Evolutionary conservation across 2,888 invertebrate species (phyloP).

Genomic region (Bursaphelenchus okinawaensis): DNA sequence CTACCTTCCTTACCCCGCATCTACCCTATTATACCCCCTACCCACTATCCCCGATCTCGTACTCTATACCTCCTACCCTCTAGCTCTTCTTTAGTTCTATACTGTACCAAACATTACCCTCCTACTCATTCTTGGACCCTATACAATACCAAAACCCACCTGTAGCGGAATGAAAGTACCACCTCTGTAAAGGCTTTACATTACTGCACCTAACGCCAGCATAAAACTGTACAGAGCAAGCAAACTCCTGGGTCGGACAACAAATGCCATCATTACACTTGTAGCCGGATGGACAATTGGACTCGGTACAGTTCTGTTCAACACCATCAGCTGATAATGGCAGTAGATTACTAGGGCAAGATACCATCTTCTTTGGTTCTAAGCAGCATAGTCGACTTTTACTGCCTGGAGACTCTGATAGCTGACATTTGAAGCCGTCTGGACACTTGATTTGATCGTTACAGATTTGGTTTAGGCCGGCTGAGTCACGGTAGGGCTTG

Average conservation of each 20-base stretch:
- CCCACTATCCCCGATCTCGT: too few species aligned
- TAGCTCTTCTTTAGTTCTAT: too few species aligned
- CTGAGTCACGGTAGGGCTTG: conserved; percentile 16
- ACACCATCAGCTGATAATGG: conserved; percentile 19
- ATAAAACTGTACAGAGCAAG: conserved; percentile 19
- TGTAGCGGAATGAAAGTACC: conserved; percentile 29
- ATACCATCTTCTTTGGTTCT: conserved; percentile 8
- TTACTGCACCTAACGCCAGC: conserved; percentile 13
- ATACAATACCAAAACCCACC: too few species aligned
- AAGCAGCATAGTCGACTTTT: conserved; percentile 21
- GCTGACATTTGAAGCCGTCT: conserved; percentile 19
- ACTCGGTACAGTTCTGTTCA: conserved; percentile 13
- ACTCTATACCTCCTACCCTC: too few species aligned
- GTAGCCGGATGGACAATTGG: conserved; percentile 23
- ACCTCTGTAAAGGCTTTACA: conserved; percentile 19
- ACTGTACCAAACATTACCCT: too few species aligned
- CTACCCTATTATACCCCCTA: too few species aligned
- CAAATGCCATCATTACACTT: conserved; percentile 16
- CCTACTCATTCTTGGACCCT: too few species aligned
- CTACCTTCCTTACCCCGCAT: too few species aligned
- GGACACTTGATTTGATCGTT: conserved; percentile 20
- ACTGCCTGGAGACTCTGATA: conserved; percentile 18
- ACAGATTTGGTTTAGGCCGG: conserved; percentile 18
- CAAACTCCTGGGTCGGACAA: conserved; percentile 21
- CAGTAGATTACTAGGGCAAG: conserved; percentile 19